These are phyloP conservation scores for Orchestes rusci DNA, from an alignment of 2,888 invertebrate genomes.

Conservation along the genomic window DNA sequence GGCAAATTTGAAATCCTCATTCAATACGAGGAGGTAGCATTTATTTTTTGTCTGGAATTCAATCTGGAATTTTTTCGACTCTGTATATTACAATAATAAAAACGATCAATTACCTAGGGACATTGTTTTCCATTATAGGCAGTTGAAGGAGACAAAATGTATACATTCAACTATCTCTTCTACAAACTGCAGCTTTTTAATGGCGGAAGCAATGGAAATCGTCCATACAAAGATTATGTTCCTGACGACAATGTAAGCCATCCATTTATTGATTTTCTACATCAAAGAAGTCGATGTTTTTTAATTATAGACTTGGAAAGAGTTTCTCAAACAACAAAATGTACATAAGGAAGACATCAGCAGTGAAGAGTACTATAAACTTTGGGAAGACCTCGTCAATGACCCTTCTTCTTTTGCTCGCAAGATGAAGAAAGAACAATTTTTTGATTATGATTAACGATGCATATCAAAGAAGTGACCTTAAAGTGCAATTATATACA, in stretches of 20 bases:
- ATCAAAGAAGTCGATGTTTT: too few relatives aligned
- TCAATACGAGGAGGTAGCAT: too few relatives aligned
- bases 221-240: slow-evolving; percentile 35
- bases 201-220: slow-evolving; percentile 43
- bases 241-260: too few relatives aligned
- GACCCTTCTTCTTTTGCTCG: slow-evolving; percentile 33
- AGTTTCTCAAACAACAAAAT: slow-evolving; percentile 42
- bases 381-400: slow-evolving; percentile 44
- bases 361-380: slow-evolving; percentile 44
- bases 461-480: too few relatives aligned
- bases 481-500: too few relatives aligned
- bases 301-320: slow-evolving; percentile 47
- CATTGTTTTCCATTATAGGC: too few relatives aligned
- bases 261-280: too few relatives aligned
- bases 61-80: too few relatives aligned
- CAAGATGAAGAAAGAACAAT: slow-evolving; percentile 19
- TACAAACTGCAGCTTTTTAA: slow-evolving; percentile 46
- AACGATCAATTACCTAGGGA: too few relatives aligned
- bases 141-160: slow-evolving; percentile 48
- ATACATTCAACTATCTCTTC: slow-evolving; percentile 49
- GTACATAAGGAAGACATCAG: slow-evolving; percentile 43
- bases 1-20: too few relatives aligned
- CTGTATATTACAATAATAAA: too few relatives aligned
- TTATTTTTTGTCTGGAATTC: too few relatives aligned
- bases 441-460: slow-evolving; percentile 20